These are phyloP conservation scores for Calosoma granatense DNA, from an alignment of 1,140 invertebrate genomes.

Conservation along the genomic window DNA sequence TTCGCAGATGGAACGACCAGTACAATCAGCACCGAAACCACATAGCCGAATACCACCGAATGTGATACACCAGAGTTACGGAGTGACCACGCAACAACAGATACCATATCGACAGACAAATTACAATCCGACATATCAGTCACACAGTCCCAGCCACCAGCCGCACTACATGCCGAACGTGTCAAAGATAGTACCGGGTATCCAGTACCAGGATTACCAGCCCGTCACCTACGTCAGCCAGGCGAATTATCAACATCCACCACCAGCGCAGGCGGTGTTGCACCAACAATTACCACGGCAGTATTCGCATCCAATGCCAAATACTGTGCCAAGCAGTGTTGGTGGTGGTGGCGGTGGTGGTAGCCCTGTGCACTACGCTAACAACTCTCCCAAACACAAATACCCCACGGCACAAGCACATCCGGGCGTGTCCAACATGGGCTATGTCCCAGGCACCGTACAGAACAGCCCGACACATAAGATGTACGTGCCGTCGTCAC, in stretches of 20 bases:
- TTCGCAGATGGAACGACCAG: neutral
- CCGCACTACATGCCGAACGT: conserved; percentile 16
- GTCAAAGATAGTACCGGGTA: conserved; percentile 14
- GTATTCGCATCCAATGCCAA: neutral
- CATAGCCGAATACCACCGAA: conserved; percentile 19
- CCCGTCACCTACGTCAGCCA: conserved; percentile 21
- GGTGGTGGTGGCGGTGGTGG: too few relatives aligned
- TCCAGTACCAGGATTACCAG: conserved; percentile 24
- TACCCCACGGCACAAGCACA: conserved; percentile 20
- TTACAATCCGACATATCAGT: conserved; percentile 17
- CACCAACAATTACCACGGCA: conserved; percentile 17
- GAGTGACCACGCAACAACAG: conserved; percentile 20
- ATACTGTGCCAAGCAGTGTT: neutral
- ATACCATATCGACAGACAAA: conserved; percentile 21
- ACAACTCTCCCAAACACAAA: conserved; percentile 23
- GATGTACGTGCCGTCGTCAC: conserved; percentile 16
- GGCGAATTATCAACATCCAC: conserved; percentile 16
- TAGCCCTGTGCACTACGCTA: conserved; percentile 21
- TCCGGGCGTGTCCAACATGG: conserved; percentile 1
- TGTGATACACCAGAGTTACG: conserved; percentile 28
- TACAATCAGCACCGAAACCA: conserved; percentile 4
- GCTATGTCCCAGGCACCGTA: conserved; percentile 9
- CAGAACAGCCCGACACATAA: conserved; percentile 15
- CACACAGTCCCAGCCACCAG: conserved; percentile 17
- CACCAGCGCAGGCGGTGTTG: conserved; percentile 16